phyloP scores from a whole-genome alignment of 2,888 invertebrate species.

The Ormyrus nitidulus region DNA sequence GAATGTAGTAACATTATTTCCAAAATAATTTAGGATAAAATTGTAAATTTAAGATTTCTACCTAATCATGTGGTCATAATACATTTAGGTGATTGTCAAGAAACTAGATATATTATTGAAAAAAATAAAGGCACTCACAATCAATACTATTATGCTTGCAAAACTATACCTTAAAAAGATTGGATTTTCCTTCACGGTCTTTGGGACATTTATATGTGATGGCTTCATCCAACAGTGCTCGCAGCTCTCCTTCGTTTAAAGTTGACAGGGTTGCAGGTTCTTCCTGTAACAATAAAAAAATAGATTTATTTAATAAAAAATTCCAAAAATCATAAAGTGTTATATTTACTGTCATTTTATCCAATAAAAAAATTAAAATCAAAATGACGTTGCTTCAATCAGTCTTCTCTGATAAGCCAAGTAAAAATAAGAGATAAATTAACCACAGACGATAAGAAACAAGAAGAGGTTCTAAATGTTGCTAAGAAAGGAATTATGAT shows the following conservation, averaged over 20 bases:
- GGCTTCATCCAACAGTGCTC: constrained; percentile 88
- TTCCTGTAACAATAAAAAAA: constrained; percentile 65
- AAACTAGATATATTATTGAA: constrained; percentile 13
- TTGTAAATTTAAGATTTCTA: background rate
- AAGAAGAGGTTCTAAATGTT: constrained; percentile 34
- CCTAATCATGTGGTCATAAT: constrained; percentile 12
- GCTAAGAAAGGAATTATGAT: constrained; percentile 39
- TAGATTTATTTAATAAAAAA: constrained; percentile 14
- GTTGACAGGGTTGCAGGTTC: constrained; percentile 75
- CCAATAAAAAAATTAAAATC: constrained; percentile 35
- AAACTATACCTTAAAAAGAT: constrained; percentile 83
- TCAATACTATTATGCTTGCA: constrained; percentile 9
- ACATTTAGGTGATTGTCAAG: constrained; percentile 13
- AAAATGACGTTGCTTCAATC: constrained; percentile 48
- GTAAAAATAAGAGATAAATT: constrained; percentile 55
- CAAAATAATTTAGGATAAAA: background rate
- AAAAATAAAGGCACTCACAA: constrained; percentile 39
- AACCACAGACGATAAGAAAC: constrained; percentile 53
- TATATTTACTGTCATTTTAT: constrained; percentile 24
- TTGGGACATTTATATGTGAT: constrained; percentile 90
- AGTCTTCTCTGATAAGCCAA: constrained; percentile 46
- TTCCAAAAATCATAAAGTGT: constrained; percentile 17
- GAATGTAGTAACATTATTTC: background rate
- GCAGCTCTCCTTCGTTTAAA: constrained; percentile 86
- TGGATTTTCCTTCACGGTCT: constrained; percentile 90